Percentiles rank a stretch among this genome's conserved stretches.
Evolutionary conservation across 1,140 invertebrate species (phyloP).

Genomic region (Drosophila serrata): DNA sequence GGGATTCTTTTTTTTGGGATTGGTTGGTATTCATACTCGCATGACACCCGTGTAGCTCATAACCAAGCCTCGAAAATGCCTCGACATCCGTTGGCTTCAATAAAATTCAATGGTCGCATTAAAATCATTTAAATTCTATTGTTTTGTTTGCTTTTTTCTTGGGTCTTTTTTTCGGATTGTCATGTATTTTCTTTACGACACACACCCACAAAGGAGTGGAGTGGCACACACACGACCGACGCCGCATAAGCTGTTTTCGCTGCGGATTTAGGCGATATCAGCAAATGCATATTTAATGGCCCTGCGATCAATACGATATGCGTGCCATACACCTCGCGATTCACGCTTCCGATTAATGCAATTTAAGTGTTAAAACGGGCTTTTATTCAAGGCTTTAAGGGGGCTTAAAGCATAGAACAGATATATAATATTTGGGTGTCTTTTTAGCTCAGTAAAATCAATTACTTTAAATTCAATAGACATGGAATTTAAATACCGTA

Average conservation of each 20-base stretch:
- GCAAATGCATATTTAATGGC: slow-evolving; percentile 82
- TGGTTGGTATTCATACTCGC: slow-evolving; percentile 65
- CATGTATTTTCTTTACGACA: slow-evolving; percentile 60
- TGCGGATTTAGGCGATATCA: slow-evolving; percentile 78
- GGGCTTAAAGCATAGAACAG: not conserved
- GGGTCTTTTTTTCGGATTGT: slow-evolving; percentile 52
- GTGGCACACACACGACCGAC: slow-evolving; percentile 24
- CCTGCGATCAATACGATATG: slow-evolving; percentile 71
- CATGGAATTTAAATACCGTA: not conserved
- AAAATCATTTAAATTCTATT: slow-evolving; percentile 84
- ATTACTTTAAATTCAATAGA: not conserved
- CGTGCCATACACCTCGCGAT: slow-evolving; percentile 4
- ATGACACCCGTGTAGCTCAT: slow-evolving; percentile 60
- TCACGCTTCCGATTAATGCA: slow-evolving; percentile 48
- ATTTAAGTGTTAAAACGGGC: slow-evolving; percentile 6
- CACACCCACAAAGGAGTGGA: not conserved
- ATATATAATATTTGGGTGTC: not conserved
- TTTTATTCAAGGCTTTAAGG: slow-evolving; percentile 1
- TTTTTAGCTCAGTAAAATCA: not conserved
- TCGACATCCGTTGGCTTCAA: slow-evolving; percentile 63
- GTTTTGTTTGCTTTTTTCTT: slow-evolving; percentile 69
- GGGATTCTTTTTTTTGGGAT: not conserved
- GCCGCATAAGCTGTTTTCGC: slow-evolving; percentile 80
- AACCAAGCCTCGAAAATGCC: slow-evolving; percentile 60
- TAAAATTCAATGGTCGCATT: slow-evolving; percentile 82